These are phyloP conservation scores for Belgica antarctica DNA, from an alignment of 2,888 invertebrate genomes.

Conservation along the genomic window DNA sequence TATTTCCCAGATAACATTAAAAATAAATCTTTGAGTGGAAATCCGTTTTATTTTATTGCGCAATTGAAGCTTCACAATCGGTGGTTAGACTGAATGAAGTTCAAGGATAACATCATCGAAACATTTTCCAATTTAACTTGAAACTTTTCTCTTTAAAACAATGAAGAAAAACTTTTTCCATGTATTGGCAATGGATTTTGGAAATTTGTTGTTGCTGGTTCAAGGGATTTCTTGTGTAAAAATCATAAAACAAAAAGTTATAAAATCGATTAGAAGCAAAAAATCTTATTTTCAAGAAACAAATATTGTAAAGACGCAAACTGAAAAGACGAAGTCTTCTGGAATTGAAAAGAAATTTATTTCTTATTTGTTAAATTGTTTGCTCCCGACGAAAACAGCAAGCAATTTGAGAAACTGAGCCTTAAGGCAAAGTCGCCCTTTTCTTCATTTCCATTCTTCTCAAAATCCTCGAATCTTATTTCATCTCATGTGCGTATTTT, in stretches of 20 bases:
- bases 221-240: background rate
- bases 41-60: conserved; percentile 23
- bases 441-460: no score
- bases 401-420: no score
- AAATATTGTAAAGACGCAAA: no score
- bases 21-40: conserved; percentile 12
- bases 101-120: background rate
- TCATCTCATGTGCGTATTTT: conserved; percentile 35
- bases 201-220: background rate
- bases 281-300: no score
- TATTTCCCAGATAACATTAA: conserved; percentile 19
- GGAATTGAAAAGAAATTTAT: no score
- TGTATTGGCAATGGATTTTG: background rate
- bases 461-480: conserved; percentile 3
- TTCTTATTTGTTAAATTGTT: conserved; percentile 13
- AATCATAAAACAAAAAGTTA: no score
- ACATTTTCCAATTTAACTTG: background rate
- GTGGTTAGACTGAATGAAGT: background rate
- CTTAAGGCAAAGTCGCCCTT: background rate
- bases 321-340: no score
- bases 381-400: background rate
- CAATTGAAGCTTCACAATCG: conserved; percentile 2
- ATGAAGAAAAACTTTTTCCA: no score
- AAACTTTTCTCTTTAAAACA: background rate
- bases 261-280: no score